These are phyloP conservation scores for Drosophila lutescens DNA, from an alignment of 2,888 invertebrate genomes.

Conservation along the genomic window DNA sequence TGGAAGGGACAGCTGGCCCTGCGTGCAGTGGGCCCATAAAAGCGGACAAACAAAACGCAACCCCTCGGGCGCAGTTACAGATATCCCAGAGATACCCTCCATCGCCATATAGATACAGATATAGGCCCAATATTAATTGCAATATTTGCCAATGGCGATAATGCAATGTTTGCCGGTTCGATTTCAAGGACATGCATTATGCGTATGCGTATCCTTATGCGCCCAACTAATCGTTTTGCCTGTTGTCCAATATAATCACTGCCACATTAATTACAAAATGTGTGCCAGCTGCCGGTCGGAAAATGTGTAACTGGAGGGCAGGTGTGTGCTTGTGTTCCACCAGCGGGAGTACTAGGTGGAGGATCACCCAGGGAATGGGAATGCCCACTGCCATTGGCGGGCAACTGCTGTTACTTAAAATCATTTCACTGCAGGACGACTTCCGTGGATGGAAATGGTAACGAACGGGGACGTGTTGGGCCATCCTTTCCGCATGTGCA, in stretches of 20 bases:
- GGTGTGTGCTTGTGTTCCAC: constrained; percentile 39
- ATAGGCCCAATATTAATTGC: constrained; percentile 70
- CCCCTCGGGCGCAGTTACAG: constrained; percentile 35
- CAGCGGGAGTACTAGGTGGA: constrained; percentile 12
- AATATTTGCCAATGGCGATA: constrained; percentile 50
- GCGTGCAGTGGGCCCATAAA: constrained; percentile 70
- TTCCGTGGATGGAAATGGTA: background rate
- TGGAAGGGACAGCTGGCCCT: constrained; percentile 61
- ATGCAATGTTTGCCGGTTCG: constrained; percentile 64
- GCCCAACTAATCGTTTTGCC: constrained; percentile 56
- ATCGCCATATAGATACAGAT: constrained; percentile 20
- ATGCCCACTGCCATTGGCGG: background rate
- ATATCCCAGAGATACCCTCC: constrained; percentile 21
- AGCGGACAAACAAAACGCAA: constrained; percentile 39
- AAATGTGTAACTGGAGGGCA: constrained; percentile 36
- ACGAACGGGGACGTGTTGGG: constrained; percentile 30
- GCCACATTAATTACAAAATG: constrained; percentile 67
- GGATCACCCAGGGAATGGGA: constrained; percentile 3
- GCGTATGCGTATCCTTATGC: constrained; percentile 36
- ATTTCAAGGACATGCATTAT: constrained; percentile 53
- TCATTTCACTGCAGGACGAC: constrained; percentile 34
- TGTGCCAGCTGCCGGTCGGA: constrained; percentile 40
- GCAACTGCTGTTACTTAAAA: constrained; percentile 50
- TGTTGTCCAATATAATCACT: constrained; percentile 64
- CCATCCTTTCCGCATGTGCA: constrained; percentile 38